Conservation (phyloP, 2,797 vertebrate genomes). For the Perodicticus potto region DNA sequence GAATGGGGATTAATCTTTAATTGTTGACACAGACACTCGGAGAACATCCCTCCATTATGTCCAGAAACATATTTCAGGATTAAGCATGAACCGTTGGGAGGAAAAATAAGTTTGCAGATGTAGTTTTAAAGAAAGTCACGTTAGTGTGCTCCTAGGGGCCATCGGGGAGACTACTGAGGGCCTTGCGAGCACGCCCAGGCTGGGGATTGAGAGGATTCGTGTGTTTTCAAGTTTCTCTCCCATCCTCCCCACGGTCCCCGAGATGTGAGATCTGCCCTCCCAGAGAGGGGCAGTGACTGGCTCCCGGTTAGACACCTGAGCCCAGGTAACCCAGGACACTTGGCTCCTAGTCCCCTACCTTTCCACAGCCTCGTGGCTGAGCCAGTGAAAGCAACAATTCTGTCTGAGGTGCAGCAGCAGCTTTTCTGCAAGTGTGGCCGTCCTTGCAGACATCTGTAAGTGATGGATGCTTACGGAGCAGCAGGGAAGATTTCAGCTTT, state of each 20-base stretch:
- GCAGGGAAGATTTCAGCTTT: not conserved
- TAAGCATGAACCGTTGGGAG: not conserved
- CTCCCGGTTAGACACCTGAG: rapidly evolving
- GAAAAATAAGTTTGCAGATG: slow-evolving; percentile 38
- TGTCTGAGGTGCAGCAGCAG: not conserved
- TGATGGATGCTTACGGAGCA: not conserved
- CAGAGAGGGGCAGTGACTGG: not conserved
- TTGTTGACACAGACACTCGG: slow-evolving; percentile 59
- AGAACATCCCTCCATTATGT: slow-evolving; percentile 52
- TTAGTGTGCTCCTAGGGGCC: not conserved
- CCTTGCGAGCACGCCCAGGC: not conserved
- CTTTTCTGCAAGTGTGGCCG: not conserved
- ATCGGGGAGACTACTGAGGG: not conserved
- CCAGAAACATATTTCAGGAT: slow-evolving; percentile 48
- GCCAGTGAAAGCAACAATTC: rapidly evolving
- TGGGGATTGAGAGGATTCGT: not conserved
- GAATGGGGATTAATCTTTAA: slow-evolving; percentile 49
- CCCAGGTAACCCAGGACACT: not conserved
- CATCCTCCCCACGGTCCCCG: too few relatives aligned
- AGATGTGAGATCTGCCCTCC: not conserved
- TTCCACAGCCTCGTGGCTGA: not conserved
- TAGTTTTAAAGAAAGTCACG: not conserved
- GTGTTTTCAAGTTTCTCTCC: not conserved
- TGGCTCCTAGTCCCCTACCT: not conserved
- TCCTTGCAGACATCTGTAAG: not conserved